Conservation (phyloP, 2,113 vertebrate species). For the Cranoglanis bouderius region DNA sequence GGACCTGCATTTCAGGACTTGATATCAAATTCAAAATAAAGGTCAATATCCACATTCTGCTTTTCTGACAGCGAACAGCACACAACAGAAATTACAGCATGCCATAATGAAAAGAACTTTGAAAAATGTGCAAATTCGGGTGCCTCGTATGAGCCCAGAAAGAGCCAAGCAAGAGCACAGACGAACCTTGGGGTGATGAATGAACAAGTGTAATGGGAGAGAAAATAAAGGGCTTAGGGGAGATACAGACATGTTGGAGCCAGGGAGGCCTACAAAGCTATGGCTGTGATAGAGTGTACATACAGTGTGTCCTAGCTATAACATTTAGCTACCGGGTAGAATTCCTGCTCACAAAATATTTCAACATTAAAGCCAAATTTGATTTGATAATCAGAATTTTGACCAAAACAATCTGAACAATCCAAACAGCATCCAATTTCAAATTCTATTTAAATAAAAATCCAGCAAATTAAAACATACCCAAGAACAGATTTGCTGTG, state of each 20-base stretch:
- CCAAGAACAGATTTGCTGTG: conserved; percentile 19
- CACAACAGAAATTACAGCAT: background rate
- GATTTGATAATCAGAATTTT: background rate
- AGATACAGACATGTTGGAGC: background rate
- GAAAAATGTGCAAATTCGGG: background rate
- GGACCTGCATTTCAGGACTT: background rate
- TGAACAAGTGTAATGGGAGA: background rate
- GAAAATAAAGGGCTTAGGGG: background rate
- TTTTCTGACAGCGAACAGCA: background rate
- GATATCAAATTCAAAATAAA: background rate
- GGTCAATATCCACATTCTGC: background rate
- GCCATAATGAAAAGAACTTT: background rate
- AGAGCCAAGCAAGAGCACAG: background rate
- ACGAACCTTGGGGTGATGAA: background rate
- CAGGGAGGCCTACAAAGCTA: background rate
- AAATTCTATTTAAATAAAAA: background rate
- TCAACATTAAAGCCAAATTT: background rate
- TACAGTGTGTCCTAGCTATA: background rate
- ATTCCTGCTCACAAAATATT: background rate
- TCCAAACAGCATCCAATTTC: background rate
- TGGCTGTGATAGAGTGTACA: background rate
- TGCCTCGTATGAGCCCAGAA: background rate
- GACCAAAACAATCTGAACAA: background rate
- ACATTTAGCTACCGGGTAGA: background rate
- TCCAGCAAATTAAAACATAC: background rate